Evolutionary conservation across 2,113 vertebrate species (phyloP).

Genomic region (Vulpes ferrilata): DNA sequence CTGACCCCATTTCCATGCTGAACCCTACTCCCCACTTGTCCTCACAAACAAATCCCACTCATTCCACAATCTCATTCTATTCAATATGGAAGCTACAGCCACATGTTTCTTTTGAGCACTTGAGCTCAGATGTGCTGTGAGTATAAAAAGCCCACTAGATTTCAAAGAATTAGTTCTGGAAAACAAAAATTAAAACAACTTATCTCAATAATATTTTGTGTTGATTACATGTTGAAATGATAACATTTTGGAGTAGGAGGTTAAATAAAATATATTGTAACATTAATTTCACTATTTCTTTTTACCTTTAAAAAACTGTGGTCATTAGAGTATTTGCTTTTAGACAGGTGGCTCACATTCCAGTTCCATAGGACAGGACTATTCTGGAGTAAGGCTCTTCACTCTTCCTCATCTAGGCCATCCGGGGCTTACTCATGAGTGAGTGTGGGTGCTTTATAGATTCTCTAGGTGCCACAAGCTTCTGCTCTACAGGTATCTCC

Average conservation of each 20-base stretch:
- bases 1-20: neutral
- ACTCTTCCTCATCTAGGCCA: fast-evolving
- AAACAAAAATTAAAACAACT: neutral
- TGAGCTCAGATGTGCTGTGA: neutral
- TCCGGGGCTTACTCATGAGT: neutral
- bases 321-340: neutral
- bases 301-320: neutral
- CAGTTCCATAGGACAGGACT: neutral
- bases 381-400: neutral
- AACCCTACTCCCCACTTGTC: neutral
- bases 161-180: neutral
- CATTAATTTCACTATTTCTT: neutral
- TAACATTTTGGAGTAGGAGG: neutral
- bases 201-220: neutral
- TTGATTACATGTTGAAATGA: neutral
- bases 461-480: neutral
- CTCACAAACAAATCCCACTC: neutral
- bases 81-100: neutral
- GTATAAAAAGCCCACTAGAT: neutral
- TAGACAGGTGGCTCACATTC: neutral
- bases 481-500: neutral
- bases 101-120: neutral
- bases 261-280: neutral
- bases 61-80: neutral
- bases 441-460: neutral